A percentile compares a stretch with the other conserved stretches of the same genome.
These are phyloP conservation scores for Tetranychus piercei DNA, from an alignment of 2,888 invertebrate species.

Conservation along the genomic window DNA sequence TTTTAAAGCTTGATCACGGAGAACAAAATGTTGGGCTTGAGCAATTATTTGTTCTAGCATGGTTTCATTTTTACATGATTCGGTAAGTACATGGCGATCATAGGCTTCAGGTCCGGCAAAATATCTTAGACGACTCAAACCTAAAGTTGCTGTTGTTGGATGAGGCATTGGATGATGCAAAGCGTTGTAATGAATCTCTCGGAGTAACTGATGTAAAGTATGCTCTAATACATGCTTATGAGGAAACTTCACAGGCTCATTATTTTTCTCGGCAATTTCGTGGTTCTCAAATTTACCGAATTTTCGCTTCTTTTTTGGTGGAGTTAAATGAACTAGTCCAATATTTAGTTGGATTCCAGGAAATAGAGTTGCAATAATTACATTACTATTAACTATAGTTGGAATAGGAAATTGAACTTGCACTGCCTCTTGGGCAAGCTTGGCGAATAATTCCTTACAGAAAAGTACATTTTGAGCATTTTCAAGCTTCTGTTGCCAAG, in stretches of 20 bases:
- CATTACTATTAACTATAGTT: constrained; percentile 89
- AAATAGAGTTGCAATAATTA: constrained; percentile 79
- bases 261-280: constrained; percentile 7
- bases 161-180: constrained; percentile 75
- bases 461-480: constrained; percentile 90
- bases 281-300: neutral
- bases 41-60: constrained; percentile 87
- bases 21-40: constrained; percentile 85
- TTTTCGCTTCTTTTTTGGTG: constrained; percentile 36
- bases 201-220: constrained; percentile 73
- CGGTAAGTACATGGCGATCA: constrained; percentile 62
- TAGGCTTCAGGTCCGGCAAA: constrained; percentile 71
- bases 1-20: constrained; percentile 67
- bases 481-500: constrained; percentile 91
- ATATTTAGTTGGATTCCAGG: constrained; percentile 84
- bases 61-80: constrained; percentile 76
- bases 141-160: constrained; percentile 78
- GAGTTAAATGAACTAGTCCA: constrained; percentile 66
- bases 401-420: constrained; percentile 80
- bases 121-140: constrained; percentile 64
- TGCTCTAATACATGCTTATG: constrained; percentile 83
- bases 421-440: constrained; percentile 82
- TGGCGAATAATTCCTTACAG: constrained; percentile 85
- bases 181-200: constrained; percentile 78
- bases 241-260: constrained; percentile 24